These are phyloP conservation scores for Capreolus pygargus DNA, from an alignment of 2,113 vertebrate genomes.

Conservation along the genomic window DNA sequence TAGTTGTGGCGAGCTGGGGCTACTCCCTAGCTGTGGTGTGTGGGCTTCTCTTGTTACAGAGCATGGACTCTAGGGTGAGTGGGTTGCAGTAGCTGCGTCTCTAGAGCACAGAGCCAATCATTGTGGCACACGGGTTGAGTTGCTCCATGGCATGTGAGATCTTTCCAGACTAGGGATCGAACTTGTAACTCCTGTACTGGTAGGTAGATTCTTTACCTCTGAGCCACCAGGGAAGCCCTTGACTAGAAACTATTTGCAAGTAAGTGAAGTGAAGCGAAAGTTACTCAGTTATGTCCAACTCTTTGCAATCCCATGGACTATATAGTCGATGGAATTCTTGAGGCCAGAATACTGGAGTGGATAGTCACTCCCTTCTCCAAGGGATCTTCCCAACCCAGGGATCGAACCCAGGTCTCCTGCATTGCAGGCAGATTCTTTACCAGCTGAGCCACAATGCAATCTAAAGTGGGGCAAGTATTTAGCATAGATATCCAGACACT, in stretches of 20 bases:
- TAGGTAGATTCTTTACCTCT: not conserved
- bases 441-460: not conserved
- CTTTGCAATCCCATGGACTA: not conserved
- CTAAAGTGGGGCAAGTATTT: not conserved
- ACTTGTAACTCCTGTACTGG: not conserved
- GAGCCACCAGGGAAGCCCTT: not conserved
- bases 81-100: not conserved
- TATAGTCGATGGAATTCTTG: not conserved
- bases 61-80: not conserved
- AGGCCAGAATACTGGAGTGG: not conserved
- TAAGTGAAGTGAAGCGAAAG: not conserved
- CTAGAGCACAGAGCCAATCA: not conserved
- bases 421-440: not conserved
- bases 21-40: not conserved
- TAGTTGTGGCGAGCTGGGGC: not conserved
- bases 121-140: not conserved
- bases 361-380: not conserved
- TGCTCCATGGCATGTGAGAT: not conserved
- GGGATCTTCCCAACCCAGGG: not conserved
- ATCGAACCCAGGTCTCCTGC: not conserved
- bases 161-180: not conserved
- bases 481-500: not conserved
- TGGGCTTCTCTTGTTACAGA: not conserved
- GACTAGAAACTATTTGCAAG: not conserved
- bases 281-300: not conserved